Conservation (phyloP, 1,140 invertebrate genomes). For the Brachystomella parvula region DNA sequence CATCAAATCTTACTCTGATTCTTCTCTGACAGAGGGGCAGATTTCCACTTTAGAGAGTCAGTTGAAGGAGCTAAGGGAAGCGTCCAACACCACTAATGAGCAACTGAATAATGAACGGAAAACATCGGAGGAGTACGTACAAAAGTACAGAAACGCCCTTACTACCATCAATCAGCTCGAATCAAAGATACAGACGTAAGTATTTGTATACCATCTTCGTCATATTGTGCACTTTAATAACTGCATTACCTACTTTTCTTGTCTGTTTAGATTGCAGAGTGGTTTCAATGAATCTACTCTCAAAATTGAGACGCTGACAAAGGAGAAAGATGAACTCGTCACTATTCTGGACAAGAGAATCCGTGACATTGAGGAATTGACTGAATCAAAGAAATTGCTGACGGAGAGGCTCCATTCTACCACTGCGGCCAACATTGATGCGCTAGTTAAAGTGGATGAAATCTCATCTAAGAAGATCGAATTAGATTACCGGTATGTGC, state of each 20-base stretch:
- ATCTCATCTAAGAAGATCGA: constrained; percentile 66
- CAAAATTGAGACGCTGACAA: constrained; percentile 1
- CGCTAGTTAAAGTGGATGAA: constrained; percentile 68
- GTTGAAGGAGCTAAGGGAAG: constrained; percentile 10
- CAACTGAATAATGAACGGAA: constrained; percentile 15
- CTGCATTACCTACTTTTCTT: background rate
- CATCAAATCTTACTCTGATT: background rate
- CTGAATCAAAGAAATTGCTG: constrained; percentile 54
- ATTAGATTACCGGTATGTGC: constrained; percentile 56
- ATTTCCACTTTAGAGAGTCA: constrained; percentile 4
- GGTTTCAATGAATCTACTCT: constrained; percentile 9
- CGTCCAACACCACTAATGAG: background rate
- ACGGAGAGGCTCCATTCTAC: constrained; percentile 54
- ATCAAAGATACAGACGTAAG: constrained; percentile 13
- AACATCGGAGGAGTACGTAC: constrained; percentile 14
- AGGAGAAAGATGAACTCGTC: constrained; percentile 59
- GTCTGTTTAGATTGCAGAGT: constrained; percentile 1
- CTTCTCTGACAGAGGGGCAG: constrained; percentile 2
- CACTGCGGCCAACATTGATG: constrained; percentile 70
- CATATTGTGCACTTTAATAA: background rate
- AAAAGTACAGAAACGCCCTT: constrained; percentile 3
- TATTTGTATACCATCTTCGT: background rate
- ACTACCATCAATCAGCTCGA: constrained; percentile 19
- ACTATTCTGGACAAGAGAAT: constrained; percentile 60
- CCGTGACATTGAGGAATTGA: constrained; percentile 59